Percentiles rank a stretch among this genome's conserved stretches.
phyloP scores from a whole-genome alignment of 2,888 invertebrate species.

The Formica aserva region DNA sequence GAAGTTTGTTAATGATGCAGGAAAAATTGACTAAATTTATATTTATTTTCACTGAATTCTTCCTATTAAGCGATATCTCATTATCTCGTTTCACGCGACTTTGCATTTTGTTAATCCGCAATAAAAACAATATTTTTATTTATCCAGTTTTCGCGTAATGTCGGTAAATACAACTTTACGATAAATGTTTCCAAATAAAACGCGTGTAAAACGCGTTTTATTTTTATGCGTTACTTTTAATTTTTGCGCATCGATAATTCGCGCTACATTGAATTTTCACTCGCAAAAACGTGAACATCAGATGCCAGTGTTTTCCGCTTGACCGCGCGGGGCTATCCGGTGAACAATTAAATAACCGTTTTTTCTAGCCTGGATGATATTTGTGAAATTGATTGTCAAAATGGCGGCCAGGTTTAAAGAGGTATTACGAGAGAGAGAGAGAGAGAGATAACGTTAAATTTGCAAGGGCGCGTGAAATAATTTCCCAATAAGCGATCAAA shows the following conservation, averaged over 20 bases:
- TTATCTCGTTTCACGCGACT: conserved; percentile 40
- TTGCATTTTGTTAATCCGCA: conserved; percentile 40
- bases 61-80: conserved; percentile 46
- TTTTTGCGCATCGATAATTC: conserved; percentile 50
- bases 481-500: conserved; percentile 65
- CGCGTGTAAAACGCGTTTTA: conserved; percentile 46
- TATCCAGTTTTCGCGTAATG: not conserved
- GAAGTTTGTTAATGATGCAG: conserved; percentile 5
- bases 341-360: conserved; percentile 37
- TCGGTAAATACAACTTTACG: conserved; percentile 2
- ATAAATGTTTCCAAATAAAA: conserved; percentile 25
- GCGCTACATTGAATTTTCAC: not conserved
- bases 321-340: conserved; percentile 18
- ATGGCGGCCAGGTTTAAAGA: conserved; percentile 31
- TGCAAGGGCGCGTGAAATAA: conserved; percentile 58
- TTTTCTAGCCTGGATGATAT: conserved; percentile 33
- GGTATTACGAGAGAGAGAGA: conserved; percentile 6
- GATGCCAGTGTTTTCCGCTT: conserved; percentile 23
- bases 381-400: conserved; percentile 47
- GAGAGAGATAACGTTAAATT: conserved; percentile 8
- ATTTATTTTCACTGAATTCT: conserved; percentile 17
- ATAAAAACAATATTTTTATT: conserved; percentile 43
- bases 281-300: conserved; percentile 26
- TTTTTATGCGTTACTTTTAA: conserved; percentile 49
- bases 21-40: conserved; percentile 14